Evolutionary conservation across 2,888 invertebrate genomes (phyloP).

Genomic region (Uropetala carovei): DNA sequence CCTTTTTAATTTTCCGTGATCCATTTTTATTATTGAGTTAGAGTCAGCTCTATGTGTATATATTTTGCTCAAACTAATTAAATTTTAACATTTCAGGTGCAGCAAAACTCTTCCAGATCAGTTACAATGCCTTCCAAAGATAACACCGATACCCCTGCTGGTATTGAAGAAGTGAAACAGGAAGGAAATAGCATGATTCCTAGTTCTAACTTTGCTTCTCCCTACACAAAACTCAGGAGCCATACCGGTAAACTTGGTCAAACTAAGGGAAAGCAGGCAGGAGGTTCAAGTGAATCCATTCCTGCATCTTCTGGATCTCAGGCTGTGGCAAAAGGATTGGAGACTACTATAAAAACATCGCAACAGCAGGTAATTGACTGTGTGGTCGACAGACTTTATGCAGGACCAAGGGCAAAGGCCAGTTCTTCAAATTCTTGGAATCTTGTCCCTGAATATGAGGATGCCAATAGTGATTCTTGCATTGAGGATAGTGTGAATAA

Average conservation of each 20-base stretch:
- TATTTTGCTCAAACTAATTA: background rate
- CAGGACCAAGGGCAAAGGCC: conserved; percentile 65
- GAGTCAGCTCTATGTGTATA: too few relatives aligned
- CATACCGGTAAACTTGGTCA: conserved; percentile 72
- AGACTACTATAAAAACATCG: conserved; percentile 73
- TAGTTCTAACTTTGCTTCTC: conserved; percentile 66
- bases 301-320: conserved; percentile 66
- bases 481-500: conserved; percentile 1
- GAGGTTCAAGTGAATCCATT: conserved; percentile 67
- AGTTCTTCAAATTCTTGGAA: conserved; percentile 66
- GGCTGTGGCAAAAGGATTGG: conserved; percentile 67
- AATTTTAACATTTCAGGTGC: conserved; percentile 4
- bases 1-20: too few relatives aligned
- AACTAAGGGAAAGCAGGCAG: conserved; percentile 70
- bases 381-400: conserved; percentile 76
- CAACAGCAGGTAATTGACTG: conserved; percentile 80
- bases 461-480: conserved; percentile 25
- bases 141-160: conserved; percentile 5
- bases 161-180: conserved; percentile 37
- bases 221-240: conserved; percentile 67
- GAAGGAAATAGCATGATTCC: conserved; percentile 50
- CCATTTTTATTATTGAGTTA: too few relatives aligned
- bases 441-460: conserved; percentile 48
- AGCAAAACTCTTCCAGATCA: background rate
- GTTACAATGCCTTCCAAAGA: conserved; percentile 34